phyloP scores from a whole-genome alignment of 2,888 invertebrate species.

The Arge pagana region DNA sequence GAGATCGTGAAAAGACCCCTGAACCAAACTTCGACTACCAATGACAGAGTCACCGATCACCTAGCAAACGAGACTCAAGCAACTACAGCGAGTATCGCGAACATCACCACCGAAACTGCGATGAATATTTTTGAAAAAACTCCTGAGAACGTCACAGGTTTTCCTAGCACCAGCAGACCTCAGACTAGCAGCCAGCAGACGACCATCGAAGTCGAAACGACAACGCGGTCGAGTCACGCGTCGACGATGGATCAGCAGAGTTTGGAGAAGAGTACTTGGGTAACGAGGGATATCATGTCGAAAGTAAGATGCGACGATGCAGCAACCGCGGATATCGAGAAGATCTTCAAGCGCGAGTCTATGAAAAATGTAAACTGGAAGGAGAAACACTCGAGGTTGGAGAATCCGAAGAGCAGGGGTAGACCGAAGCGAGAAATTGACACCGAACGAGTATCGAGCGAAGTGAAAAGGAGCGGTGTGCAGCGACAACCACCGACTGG shows the following conservation, averaged over 20 bases:
- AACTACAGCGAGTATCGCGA: too few relatives aligned
- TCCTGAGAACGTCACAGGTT: background rate
- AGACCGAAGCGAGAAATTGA: slow-evolving; percentile 6
- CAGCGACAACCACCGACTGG: slow-evolving; percentile 52
- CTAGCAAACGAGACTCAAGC: background rate
- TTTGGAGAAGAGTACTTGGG: background rate
- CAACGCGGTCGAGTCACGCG: background rate
- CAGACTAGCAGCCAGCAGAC: slow-evolving; percentile 19
- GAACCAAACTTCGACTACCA: background rate
- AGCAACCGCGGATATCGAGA: slow-evolving; percentile 36
- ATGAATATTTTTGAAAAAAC: slow-evolving; percentile 27
- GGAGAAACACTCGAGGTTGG: background rate
- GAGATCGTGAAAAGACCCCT: background rate
- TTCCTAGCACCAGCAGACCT: slow-evolving; percentile 21
- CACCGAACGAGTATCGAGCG: background rate
- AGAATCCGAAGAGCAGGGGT: slow-evolving; percentile 6
- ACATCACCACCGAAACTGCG: background rate
- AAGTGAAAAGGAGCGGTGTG: slow-evolving; percentile 47
- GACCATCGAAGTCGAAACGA: slow-evolving; percentile 15
- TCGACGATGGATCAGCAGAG: too few relatives aligned
- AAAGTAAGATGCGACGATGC: slow-evolving; percentile 23
- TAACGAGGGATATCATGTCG: slow-evolving; percentile 2
- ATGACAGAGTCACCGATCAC: too few relatives aligned
- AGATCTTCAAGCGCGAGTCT: slow-evolving; percentile 39
- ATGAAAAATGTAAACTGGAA: slow-evolving; percentile 30